phyloP scores from a whole-genome alignment of 1,140 invertebrate species.

The Drosophila pseudoananassae region DNA sequence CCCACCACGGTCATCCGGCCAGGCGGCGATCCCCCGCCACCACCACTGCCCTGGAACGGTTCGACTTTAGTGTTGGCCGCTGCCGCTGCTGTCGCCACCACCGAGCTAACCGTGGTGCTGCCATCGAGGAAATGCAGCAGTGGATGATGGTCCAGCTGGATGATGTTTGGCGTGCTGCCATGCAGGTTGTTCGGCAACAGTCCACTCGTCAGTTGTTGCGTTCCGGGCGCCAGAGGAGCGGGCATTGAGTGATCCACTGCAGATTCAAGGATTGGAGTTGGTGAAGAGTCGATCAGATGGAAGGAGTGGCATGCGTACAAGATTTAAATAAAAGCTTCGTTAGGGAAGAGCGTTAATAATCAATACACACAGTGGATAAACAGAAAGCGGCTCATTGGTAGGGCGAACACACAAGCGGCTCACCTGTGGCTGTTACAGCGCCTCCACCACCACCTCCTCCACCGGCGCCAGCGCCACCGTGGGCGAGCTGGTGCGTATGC shows the following conservation, averaged over 20 bases:
- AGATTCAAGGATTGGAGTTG: slow-evolving; percentile 26
- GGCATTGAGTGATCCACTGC: slow-evolving; percentile 76
- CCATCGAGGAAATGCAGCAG: slow-evolving; percentile 80
- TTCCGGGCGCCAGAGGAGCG: slow-evolving; percentile 62
- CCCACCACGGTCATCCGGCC: slow-evolving; percentile 64
- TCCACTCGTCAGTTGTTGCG: slow-evolving; percentile 69
- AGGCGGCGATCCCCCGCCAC: slow-evolving; percentile 27
- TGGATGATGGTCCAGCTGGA: slow-evolving; percentile 80
- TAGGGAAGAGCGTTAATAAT: slow-evolving; percentile 83
- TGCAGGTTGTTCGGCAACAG: slow-evolving; percentile 70
- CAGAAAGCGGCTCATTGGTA: slow-evolving; percentile 80
- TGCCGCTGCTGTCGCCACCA: slow-evolving; percentile 60
- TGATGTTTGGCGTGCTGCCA: slow-evolving; percentile 64
- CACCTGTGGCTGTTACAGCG: slow-evolving; percentile 55
- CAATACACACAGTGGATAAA: slow-evolving; percentile 80
- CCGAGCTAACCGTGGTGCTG: slow-evolving; percentile 79
- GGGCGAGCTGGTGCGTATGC: slow-evolving; percentile 73
- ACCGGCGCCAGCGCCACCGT: slow-evolving; percentile 29
- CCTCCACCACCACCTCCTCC: slow-evolving; percentile 40
- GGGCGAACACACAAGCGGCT: slow-evolving; percentile 68
- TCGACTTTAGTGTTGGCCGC: slow-evolving; percentile 59
- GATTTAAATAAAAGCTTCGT: slow-evolving; percentile 84
- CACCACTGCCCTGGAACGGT: slow-evolving; percentile 51
- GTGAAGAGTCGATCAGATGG: not conserved
- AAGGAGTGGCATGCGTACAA: slow-evolving; percentile 75